These are phyloP conservation scores for Beaufortia kweichowensis DNA, from an alignment of 2,113 vertebrate genomes.

Conservation along the genomic window DNA sequence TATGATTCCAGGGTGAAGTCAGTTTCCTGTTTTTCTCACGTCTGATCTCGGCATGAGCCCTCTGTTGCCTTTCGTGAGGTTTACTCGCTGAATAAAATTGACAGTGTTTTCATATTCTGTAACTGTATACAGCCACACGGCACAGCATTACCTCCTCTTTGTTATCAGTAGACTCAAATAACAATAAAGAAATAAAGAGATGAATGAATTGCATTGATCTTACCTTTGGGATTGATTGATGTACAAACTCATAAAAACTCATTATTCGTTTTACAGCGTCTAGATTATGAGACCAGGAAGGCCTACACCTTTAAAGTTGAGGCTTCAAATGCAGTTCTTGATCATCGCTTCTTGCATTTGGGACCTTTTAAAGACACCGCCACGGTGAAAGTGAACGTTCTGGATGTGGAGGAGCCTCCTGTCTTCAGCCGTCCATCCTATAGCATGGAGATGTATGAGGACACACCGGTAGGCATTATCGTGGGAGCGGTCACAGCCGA, in stretches of 20 bases:
- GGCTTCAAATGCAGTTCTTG: conserved; percentile 83
- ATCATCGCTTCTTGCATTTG: conserved; percentile 82
- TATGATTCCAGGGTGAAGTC: conserved; percentile 13
- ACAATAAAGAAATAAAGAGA: background rate
- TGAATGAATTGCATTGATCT: conserved; percentile 1
- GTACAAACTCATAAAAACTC: background rate
- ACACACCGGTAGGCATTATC: conserved; percentile 82
- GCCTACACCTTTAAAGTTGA: conserved; percentile 89
- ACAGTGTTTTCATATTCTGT: background rate
- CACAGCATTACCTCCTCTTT: background rate
- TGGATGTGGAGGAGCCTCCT: conserved; percentile 88
- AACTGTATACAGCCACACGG: background rate
- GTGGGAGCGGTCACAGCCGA: conserved; percentile 89
- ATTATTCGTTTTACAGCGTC: conserved; percentile 66
- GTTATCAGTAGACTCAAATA: background rate
- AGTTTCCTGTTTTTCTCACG: conserved; percentile 8
- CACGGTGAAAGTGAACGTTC: conserved; percentile 85
- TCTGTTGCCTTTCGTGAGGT: conserved; percentile 12
- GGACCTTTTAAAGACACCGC: conserved; percentile 90
- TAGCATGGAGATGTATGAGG: conserved; percentile 88
- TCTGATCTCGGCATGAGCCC: conserved; percentile 28
- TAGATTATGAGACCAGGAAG: conserved; percentile 92
- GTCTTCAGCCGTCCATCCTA: conserved; percentile 83
- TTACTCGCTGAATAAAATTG: background rate
- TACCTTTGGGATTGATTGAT: background rate